Base-by-base conservation (phyloP, 1,140 invertebrate genomes). In the Drosophila arawakana region DNA sequence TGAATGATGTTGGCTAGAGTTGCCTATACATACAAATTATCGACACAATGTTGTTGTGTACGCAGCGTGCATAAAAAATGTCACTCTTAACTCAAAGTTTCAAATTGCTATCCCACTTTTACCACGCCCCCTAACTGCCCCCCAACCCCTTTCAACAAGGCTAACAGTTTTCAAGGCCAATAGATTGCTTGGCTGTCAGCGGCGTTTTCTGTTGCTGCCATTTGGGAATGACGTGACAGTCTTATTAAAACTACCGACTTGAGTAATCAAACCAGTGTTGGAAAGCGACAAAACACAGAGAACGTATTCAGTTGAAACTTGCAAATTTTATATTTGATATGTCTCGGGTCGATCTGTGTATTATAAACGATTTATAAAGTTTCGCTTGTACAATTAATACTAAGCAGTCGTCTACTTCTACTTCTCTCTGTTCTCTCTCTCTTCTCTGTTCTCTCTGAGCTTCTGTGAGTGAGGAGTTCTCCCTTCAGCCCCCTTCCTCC, bases 1-100 rank as follows among this genome's bases (percentile, higher is more conserved):
- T 35, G 43, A 39, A 37, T 50, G 61, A 61, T 66, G 49, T 75
- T 65, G 66, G 58, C 67, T 74, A 72, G 66, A 72, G 66, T 66
- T 76, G 72, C 25, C 66, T 73, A 79, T 76, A 82, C 69, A 84
- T 70, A 84, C 81, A 83, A 83, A 83, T 84, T 83, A 83, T 83
- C 76, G 81, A 80, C 80, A 83, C 76, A 83, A 80, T 82, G 81
- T 83, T 82, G 81, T 83, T 73, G 46, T 63, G 59, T 50, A 25
- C 66, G 75, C 80, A 54, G 61, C 41, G 52, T 60, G 76, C 63
- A 80, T 73, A 73, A 67, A 80, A 63, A 72, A 79, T 62, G 49
- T 65, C 52, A 68, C 39, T 49, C 34, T 47, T 15, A 55, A 65
- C 61, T 44, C 41, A 58, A 63, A 79, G 68, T 52, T 67, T 69